A percentile compares a stretch with the other conserved stretches of the same genome.
Conservation (phyloP, 1,140 invertebrate species). For the Bombus confusus region DNA sequence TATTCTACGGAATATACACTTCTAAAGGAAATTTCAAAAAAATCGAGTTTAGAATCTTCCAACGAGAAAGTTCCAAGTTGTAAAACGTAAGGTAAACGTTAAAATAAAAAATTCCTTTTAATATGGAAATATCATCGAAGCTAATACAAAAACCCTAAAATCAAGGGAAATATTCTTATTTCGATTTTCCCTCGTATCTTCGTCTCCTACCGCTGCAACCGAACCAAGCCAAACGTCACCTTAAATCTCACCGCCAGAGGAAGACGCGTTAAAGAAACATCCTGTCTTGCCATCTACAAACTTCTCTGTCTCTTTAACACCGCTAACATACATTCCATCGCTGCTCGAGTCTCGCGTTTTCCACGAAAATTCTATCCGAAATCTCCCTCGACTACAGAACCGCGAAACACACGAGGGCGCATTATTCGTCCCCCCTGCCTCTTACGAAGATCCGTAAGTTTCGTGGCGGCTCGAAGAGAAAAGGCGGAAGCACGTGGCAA, state of each 20-base stretch:
- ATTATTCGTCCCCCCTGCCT: conserved; percentile 32
- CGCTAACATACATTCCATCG: not conserved
- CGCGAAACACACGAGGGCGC: not conserved
- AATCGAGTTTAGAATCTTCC: too few relatives aligned
- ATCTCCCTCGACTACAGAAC: not conserved
- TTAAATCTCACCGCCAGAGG: not conserved
- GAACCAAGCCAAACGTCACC: not conserved
- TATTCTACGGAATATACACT: too few relatives aligned
- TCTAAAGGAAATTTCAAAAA: too few relatives aligned
- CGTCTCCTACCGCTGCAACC: too few relatives aligned
- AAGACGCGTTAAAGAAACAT: not conserved
- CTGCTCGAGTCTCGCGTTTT: not conserved
- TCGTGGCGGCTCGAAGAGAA: conserved; percentile 26
- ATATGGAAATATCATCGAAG: not conserved
- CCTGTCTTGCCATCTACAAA: not conserved
- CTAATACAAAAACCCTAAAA: not conserved
- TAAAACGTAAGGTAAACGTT: not conserved
- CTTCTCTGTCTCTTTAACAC: not conserved
- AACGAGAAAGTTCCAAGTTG: too few relatives aligned
- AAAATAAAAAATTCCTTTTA: not conserved
- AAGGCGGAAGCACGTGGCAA: conserved; percentile 55
- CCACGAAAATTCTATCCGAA: not conserved
- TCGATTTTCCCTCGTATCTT: too few relatives aligned
- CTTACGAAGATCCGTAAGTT: conserved; percentile 34
- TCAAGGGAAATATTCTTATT: too few relatives aligned